Evolutionary conservation across 2,113 vertebrate species (phyloP).

Genomic region (Ctenomys sociabilis): DNA sequence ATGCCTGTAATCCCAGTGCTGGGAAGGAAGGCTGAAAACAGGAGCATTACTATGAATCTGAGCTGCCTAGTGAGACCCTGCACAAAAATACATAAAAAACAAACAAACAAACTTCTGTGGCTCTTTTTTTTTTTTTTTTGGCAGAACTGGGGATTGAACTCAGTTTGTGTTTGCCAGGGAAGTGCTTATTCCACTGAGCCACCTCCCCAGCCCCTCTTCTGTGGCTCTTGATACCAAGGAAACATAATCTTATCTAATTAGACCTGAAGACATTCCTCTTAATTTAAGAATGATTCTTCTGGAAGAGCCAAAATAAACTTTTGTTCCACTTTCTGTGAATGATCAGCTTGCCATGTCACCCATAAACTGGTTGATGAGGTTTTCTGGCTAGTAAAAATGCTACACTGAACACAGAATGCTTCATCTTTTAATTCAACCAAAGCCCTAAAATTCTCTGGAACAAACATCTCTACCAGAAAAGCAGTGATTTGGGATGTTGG

Average conservation of each 20-base stretch:
- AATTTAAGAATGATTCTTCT: background rate
- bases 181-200: no score
- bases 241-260: conserved; percentile 7
- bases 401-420: background rate
- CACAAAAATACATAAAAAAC: no score
- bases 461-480: conserved; percentile 68
- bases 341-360: background rate
- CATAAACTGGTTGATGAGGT: background rate
- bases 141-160: no score
- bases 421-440: conserved; percentile 44
- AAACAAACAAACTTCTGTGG: no score
- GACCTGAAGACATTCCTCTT: background rate
- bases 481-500: conserved; percentile 52
- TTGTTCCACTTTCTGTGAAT: background rate
- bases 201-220: no score
- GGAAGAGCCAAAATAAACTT: background rate
- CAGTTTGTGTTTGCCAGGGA: no score
- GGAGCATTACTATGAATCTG: no score
- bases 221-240: background rate
- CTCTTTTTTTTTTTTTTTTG: no score
- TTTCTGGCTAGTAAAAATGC: conserved; percentile 49
- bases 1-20: no score
- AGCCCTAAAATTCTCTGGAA: conserved; percentile 51
- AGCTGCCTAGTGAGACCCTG: no score
- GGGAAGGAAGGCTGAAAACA: no score